Conservation (phyloP, 2,888 invertebrate species). For the Dryobotodes eremita region DNA sequence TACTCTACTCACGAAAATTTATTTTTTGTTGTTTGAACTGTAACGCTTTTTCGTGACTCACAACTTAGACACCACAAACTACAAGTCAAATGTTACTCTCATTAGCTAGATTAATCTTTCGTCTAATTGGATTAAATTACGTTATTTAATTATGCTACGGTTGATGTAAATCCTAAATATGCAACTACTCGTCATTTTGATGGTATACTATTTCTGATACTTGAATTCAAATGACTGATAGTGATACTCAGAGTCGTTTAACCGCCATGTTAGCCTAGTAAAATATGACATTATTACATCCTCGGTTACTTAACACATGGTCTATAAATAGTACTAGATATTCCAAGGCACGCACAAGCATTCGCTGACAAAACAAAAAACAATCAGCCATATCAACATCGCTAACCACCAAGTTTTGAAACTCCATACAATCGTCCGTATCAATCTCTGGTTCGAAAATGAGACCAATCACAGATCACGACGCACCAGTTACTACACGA, state of each 20-base stretch:
- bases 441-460: constrained; percentile 45
- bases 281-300: neutral
- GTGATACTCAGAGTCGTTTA: constrained; percentile 2
- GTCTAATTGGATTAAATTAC: constrained; percentile 38
- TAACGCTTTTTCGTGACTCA: constrained; percentile 48
- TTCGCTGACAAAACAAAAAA: constrained; percentile 31
- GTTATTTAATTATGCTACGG: constrained; percentile 21
- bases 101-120: constrained; percentile 38
- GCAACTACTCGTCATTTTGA: constrained; percentile 3
- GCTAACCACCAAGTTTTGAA: constrained; percentile 49
- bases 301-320: neutral
- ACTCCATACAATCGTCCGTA: constrained; percentile 33
- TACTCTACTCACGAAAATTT: constrained; percentile 24
- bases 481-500: constrained; percentile 51
- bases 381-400: constrained; percentile 57
- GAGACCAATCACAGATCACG: constrained; percentile 55
- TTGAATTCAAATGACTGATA: neutral
- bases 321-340: neutral
- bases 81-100: constrained; percentile 42
- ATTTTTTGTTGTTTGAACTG: constrained; percentile 35
- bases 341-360: neutral
- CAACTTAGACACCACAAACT: constrained; percentile 31
- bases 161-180: constrained; percentile 23
- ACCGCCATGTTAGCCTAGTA: neutral
- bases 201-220: constrained; percentile 10